Evolutionary conservation across 1,140 invertebrate genomes (phyloP), one percentile per base, ranked within the genome.

Genomic region (Panagrolaimus sp.): DNA sequence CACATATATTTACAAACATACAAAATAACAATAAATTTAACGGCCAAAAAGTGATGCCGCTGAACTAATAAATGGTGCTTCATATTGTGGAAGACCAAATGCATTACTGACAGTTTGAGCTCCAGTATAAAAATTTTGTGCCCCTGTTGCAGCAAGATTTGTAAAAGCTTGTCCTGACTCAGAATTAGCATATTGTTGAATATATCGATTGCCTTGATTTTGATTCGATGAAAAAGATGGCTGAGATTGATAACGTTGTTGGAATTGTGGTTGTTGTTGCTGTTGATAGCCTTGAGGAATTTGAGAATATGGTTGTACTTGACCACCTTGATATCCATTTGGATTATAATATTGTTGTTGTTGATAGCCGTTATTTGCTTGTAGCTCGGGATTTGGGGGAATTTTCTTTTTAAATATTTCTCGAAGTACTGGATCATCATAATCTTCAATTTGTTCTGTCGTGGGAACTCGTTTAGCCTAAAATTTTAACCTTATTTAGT

Each of bases 341-440:
- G 6, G 24, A 38, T 38, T 43, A 21, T 1, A 15, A 15, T 38
- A 24, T 55, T 9, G 48, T 14, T 55, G 48, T 10, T 21, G 28
- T n/a, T 12, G 14, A 43, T 46, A 44, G 0, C 63, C 38, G 24
- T 65, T 43, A 44, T 65, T 24, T 24, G 63, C 24, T 6, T 43
- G 24, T 9, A 24, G 15, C 15, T 9, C 28, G 15, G 63, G 8
- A 44, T 64, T 64, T 4, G 63, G 63, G 15, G 38, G 63, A n/a
- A 24, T n/a, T 6, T 21, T 43, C 8, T 43, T 65, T 38, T 38
- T 65, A 21, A 70, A 70, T 10, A 70, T 52, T 43, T 70, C 68
- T 3, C 68, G 58, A 1, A 70, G 28, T 1, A 70, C 63, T 12
- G 68, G 68, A 28, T 70, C 68, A 43, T 70, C 63, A 17, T 67